phyloP scores from a whole-genome alignment of 2,888 invertebrate species.

The Apodemia zela region DNA sequence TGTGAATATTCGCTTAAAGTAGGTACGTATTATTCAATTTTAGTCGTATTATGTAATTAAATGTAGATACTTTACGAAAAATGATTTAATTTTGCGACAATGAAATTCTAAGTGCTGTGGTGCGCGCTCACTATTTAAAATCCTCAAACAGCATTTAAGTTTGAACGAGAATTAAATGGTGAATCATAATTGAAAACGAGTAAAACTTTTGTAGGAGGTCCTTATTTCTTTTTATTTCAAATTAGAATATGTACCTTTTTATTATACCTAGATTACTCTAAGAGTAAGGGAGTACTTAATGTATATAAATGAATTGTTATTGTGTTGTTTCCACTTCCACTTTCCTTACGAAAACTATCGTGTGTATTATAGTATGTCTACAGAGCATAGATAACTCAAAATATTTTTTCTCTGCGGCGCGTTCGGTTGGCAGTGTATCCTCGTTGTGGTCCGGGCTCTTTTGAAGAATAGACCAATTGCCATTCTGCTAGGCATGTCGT shows the following conservation, averaged over 20 bases:
- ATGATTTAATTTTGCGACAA: slow-evolving; percentile 41
- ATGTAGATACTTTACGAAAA: slow-evolving; percentile 7
- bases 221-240: not conserved
- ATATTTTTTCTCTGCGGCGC: too few relatives aligned
- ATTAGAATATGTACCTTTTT: not conserved
- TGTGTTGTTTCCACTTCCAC: too few relatives aligned
- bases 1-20: not conserved
- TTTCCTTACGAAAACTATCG: too few relatives aligned
- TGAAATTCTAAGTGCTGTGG: slow-evolving; percentile 38
- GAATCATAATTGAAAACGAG: slow-evolving; percentile 58
- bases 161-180: slow-evolving; percentile 57
- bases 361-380: too few relatives aligned
- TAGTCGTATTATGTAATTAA: not conserved
- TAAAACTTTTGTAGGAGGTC: slow-evolving; percentile 47
- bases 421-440: too few relatives aligned
- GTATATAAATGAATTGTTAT: too few relatives aligned
- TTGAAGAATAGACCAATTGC: too few relatives aligned
- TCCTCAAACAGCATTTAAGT: slow-evolving; percentile 67
- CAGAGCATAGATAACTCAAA: too few relatives aligned
- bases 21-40: not conserved
- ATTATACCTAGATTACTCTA: too few relatives aligned
- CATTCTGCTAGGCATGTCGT: too few relatives aligned
- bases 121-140: slow-evolving; percentile 56
- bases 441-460: too few relatives aligned
- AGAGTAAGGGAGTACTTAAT: too few relatives aligned